Evolutionary conservation across 2,888 invertebrate species (phyloP), one percentile per base, ranked within the genome.

Genomic region (Caenorhabditis wallacei): DNA sequence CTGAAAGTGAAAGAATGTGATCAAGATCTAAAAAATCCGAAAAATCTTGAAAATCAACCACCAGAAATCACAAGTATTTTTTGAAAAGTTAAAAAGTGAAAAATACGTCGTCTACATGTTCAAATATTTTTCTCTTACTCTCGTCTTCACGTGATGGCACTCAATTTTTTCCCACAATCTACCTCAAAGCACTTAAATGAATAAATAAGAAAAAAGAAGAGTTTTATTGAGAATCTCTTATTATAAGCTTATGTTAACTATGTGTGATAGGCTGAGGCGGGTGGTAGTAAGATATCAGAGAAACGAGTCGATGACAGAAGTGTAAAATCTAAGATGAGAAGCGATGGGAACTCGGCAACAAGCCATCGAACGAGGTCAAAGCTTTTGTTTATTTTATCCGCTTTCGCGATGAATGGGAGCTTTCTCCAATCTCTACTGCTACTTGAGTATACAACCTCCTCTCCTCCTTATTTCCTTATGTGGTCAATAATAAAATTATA

Each of bases 371-470:
- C 46, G 78, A 59, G 78, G 76, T 68, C 68, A 69, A 78, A 7
- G 37, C 40, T 40, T 76, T 69, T 78, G 69, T 78, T 78, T 78
- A 69, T 78, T 78, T 70, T 69, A 78, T 78, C 54, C 53, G 61
- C 76, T 56, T 18, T 35, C n/a, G 16, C 46, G 35, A 40, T 26
- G 53, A 72, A 72, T 63, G 18, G n/a, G 16, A 56, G 46, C 48
- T 43, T 48, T 51, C 13, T 24, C 22, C 64, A 40, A 66, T 61
- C 61, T 61, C 20, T 35, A 59, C 0, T 53, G 43, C 72, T 56
- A 75, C 56, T 66, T 75, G 75, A 75, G 66, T 24, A 64, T 57
- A 57, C 48, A 57, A 59, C 46, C n/a, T 4, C 13, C 18, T 3
- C 4, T 8, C 30, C 8, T 8, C 30, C 30, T 30, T 30, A 30